Conservation (phyloP, 2,797 vertebrate species). For the Catamblyrhynchus diadema region DNA sequence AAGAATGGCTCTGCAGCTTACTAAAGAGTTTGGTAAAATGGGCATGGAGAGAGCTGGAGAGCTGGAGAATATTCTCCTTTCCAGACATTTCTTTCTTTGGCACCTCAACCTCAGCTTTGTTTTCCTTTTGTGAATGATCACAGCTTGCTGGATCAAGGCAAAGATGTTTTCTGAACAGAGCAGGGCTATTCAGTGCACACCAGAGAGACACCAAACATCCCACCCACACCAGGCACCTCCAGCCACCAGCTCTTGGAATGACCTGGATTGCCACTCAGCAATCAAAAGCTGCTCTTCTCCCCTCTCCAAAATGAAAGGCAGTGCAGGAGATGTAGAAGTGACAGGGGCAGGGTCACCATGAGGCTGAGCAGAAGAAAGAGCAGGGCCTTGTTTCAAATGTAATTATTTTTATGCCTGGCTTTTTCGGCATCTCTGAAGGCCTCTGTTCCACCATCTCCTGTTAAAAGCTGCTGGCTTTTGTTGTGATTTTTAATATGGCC, state of each 20-base stretch:
- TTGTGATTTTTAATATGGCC: slow-evolving; percentile 62
- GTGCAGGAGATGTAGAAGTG: not conserved
- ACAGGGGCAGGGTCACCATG: not conserved
- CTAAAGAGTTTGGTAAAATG: not conserved
- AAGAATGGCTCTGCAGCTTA: not conserved
- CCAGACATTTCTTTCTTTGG: not conserved
- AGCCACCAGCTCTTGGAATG: not conserved
- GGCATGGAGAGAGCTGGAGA: not conserved
- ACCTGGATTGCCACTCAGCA: not conserved
- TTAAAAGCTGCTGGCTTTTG: slow-evolving; percentile 62
- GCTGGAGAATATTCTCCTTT: not conserved
- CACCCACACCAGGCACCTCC: not conserved
- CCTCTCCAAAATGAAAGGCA: not conserved
- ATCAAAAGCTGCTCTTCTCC: not conserved
- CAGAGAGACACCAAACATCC: not conserved
- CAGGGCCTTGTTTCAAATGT: not conserved
- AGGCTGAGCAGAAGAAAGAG: not conserved
- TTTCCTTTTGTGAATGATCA: not conserved
- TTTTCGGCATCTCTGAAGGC: slow-evolving; percentile 24
- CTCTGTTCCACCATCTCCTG: slow-evolving; percentile 57
- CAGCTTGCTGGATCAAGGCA: not conserved
- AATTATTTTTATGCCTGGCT: not conserved
- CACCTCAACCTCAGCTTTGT: not conserved
- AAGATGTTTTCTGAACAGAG: not conserved
- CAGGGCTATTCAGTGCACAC: not conserved